Base-by-base conservation (phyloP, 2,888 invertebrate genomes). In the Argynnis bischoffii region DNA sequence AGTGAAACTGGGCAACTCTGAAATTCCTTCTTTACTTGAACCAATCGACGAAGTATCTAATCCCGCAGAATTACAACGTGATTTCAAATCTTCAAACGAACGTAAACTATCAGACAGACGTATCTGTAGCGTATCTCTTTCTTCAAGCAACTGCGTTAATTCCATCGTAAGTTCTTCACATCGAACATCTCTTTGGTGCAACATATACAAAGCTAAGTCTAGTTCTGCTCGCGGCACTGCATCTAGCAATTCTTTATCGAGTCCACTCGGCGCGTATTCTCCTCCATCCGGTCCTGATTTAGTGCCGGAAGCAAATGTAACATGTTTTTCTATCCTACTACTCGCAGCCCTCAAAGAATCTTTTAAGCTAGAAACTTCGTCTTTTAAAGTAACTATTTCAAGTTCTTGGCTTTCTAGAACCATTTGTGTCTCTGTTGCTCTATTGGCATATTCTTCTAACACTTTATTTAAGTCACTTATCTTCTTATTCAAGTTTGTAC, bases 101-200 rank as follows among this genome's bases (percentile, higher is more conserved):
- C 97, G 93, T 66, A 98, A 91, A 13, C 97, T 95, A 79, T 97
- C 96, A 0, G 97, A 97, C 8, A 98, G 87, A 73, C 96, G 95
- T 69, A 98, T 85, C 78, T 98, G 98, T 64, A 98, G 85, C 0
- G 96, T 96, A 80, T 98, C 98, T 64, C 98, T 93, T 83, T 98
- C 98, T 83, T 97, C 97, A 57, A 98, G 86, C 56, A 98, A 87
- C 83, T 95, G 96, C 74, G 96, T 96, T 63, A 98, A 89, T 82
- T 98, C 98, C 78, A 96, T 94, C 0, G 97, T 97, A 69, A 98
- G 92, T 84, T 98, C 97, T 79, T 98, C 97, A 82, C 97, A 97
- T 1, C 97, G 94, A 69, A 97, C 96, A 76, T 98, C 97, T 73
- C 97, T 93, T 79, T 97, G 97, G 83, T 98, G 97, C 63, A 98